phyloP scores from a whole-genome alignment of 35 echinoderm and acorn worm genomes.

The Hemicentrotus pulcherrimus region DNA sequence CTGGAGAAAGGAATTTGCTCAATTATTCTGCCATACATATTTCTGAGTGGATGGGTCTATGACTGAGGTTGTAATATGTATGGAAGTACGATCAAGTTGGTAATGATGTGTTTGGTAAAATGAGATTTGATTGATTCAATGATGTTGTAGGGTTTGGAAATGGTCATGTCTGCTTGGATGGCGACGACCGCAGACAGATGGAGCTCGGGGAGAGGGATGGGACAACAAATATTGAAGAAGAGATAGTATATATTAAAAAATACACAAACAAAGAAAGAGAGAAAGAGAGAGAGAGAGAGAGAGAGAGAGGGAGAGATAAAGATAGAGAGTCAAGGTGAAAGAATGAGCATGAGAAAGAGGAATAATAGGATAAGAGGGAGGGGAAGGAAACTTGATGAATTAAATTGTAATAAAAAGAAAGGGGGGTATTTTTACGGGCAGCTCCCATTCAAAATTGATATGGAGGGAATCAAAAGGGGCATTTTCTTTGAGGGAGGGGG shows the following conservation, averaged over 20 bases:
- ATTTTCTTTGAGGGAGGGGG: neutral
- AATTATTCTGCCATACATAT: neutral
- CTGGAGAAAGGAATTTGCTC: conserved; percentile 1
- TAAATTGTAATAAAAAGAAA: too few species aligned
- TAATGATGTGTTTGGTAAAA: neutral
- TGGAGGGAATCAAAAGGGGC: too few species aligned
- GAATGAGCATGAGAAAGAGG: too few species aligned
- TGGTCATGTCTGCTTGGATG: neutral
- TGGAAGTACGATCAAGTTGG: neutral
- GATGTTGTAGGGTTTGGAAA: neutral
- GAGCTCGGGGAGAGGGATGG: neutral
- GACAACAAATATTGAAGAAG: neutral
- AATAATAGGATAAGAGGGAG: too few species aligned
- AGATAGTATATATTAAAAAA: neutral
- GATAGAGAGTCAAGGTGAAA: too few species aligned
- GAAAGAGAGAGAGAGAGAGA: neutral
- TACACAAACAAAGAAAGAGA: neutral
- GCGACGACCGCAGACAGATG: neutral
- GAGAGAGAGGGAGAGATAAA: neutral
- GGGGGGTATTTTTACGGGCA: too few species aligned
- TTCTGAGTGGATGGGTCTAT: neutral
- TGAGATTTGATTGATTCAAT: neutral
- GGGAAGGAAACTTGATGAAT: too few species aligned
- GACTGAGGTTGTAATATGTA: neutral
- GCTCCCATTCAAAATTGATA: too few species aligned